Evolutionary conservation across 2,113 vertebrate species (phyloP), one percentile per base, ranked within the genome.

Genomic region (Microcebus lehilahytsara): DNA sequence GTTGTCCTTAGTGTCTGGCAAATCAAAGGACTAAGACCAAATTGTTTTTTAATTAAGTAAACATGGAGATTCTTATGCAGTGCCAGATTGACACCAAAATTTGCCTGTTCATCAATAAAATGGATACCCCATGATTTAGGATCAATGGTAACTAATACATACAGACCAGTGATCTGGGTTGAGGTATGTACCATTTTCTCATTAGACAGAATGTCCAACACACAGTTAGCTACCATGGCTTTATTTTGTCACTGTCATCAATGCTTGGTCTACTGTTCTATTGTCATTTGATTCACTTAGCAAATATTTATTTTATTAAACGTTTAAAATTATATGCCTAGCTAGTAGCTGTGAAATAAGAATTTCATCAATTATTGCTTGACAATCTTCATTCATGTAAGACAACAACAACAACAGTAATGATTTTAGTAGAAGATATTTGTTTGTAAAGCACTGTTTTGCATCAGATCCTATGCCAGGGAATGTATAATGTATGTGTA

Each of bases 51-150:
- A 85, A 75, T 51, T 72, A 90, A 83, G 74, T 86, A 94, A 92
- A 80, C n/a, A 84, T 58, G 25, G 34, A 67, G 37, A 56, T 85
- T 86, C 34, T 62, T 89, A 40, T 86, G 37, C 32, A 58, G 53
- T 40, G 49, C 20, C 30, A 91, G 46, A 83, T 0, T 51, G 60
- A 77, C 11, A 42, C 22, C 58, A 79, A 8, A 19, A 9, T 53
- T 89, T 83, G 30, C n/a, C 27, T 71, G n/a, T 81, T 56, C 88
- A n/a, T 97, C 90, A 78, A 66, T 62, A 37, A 97, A 87, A 95
- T n/a, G 37, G 67, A 42, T 25, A 64, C 9, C 1, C 25, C 10
- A 19, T 56, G 46, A 60, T 72, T 84, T 85, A 91, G 49, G 37
- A 56, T 74, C 64, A 37, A 40, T 62, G 19, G 83, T 89, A 77